A percentile compares a stretch with the other conserved stretches of the same genome.
These are phyloP conservation scores for Nephotettix cincticeps DNA, from an alignment of 1,140 invertebrate genomes.

Conservation along the genomic window DNA sequence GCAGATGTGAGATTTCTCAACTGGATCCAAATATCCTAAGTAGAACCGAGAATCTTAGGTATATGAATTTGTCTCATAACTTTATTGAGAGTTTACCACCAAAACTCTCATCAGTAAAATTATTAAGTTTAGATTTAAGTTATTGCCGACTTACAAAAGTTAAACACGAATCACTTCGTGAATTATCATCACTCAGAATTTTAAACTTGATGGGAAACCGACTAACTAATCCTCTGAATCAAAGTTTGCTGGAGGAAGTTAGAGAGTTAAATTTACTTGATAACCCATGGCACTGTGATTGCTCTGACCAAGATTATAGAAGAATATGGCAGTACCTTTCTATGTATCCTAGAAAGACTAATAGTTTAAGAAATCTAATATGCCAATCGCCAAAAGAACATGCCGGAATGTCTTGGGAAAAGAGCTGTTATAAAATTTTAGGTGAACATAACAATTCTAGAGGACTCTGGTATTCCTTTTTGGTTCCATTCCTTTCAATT, in stretches of 20 bases:
- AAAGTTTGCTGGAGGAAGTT: constrained; percentile 4
- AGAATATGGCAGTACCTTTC: constrained; percentile 16
- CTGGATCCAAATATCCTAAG: not conserved
- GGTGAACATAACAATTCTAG: not conserved
- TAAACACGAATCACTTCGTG: constrained; percentile 10
- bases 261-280: constrained; percentile 20
- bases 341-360: not conserved
- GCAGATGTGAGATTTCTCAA: constrained; percentile 20
- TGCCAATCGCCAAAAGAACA: constrained; percentile 11
- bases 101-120: not conserved
- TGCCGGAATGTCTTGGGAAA: constrained; percentile 2
- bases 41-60: not conserved
- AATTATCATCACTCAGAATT: not conserved
- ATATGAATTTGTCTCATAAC: constrained; percentile 25
- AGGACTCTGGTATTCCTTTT: not conserved
- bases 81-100: constrained; percentile 19
- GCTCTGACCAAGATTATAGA: constrained; percentile 11
- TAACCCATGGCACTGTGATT: constrained; percentile 28
- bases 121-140: constrained; percentile 21
- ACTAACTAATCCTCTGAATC: constrained; percentile 17
- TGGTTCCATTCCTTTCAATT: not conserved
- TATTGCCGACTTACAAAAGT: constrained; percentile 4
- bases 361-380: not conserved
- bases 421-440: not conserved
- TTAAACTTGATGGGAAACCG: constrained; percentile 24